Base-by-base conservation (phyloP, 2,113 vertebrate species). In the Jaculus jaculus region DNA sequence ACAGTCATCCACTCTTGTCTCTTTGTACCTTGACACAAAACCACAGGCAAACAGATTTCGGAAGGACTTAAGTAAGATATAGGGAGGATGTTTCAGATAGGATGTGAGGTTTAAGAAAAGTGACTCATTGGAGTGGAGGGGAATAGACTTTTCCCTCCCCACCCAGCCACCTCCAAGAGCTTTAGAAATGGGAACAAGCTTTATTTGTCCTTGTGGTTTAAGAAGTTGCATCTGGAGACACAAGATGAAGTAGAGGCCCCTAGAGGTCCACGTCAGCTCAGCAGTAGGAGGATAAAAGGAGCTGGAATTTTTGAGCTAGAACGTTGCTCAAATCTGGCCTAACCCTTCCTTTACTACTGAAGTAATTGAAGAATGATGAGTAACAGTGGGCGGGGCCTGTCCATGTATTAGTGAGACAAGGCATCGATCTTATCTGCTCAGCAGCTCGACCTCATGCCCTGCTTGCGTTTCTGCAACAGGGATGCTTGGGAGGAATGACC, bases 181-280 rank as follows among this genome's bases (percentile, higher is more conserved):
- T 95, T 87, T 75, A 47, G 93, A 77, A 91, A 89, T 65, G 60
- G 77, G 66, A 87, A 84, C 81, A 58, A 82, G 71, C 92, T 96
- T 80, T 63, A n/a, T 95, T 84, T 95, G 51, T 95, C 89, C 82
- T 47, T 84, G 94, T 89, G 95, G 90, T 78, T 92, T 84, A 92
- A 66, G 92, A 81, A 60, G 60, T 92, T 95, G 84, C 51, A 32
- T 95, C 78, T 81, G 86, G 92, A 96, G 89, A 84, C 88, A 94
- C 90, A 95, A 92, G 91, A 66, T 84, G 87, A 82, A 89, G 65
- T 54, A 42, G 84, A 79, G 74, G 75, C 34, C 95, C 63, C 26
- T 30, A 2, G 89, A 89, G 81, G 60, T 81, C 42, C 54, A 1
- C 30, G 54, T 28, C 89, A 42, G 68, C 63, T 74, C 73, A 24